Evolutionary conservation across 2,888 invertebrate genomes (phyloP).

Genomic region (Xestia sexstrigata): DNA sequence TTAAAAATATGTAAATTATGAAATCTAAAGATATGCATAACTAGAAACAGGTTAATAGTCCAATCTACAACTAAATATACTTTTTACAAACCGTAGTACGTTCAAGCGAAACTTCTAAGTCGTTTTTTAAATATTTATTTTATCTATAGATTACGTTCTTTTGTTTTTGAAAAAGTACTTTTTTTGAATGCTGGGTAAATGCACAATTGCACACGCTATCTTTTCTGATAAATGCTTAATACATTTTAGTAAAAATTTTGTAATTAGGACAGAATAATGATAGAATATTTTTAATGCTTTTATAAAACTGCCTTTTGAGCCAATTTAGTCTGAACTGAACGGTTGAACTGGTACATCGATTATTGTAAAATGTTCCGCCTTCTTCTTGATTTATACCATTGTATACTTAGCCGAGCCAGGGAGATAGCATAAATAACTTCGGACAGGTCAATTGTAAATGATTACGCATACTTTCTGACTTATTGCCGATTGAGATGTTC

Average conservation of each 20-base stretch:
- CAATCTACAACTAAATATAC: constrained; percentile 90
- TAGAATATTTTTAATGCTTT: constrained; percentile 18
- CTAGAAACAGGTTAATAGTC: constrained; percentile 89
- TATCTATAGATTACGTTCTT: constrained; percentile 78
- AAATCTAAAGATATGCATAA: constrained; percentile 90
- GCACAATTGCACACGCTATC: neutral
- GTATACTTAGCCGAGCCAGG: constrained; percentile 71
- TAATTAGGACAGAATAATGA: neutral
- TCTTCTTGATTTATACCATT: constrained; percentile 77
- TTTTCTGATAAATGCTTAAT: neutral
- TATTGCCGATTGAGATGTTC: constrained; percentile 62
- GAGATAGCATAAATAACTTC: constrained; percentile 77
- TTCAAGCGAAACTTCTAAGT: constrained; percentile 87
- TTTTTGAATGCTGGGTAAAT: constrained; percentile 30
- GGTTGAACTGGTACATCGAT: constrained; percentile 64
- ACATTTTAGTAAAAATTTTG: neutral
- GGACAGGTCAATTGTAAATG: constrained; percentile 83
- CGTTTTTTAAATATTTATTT: constrained; percentile 82
- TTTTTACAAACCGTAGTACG: constrained; percentile 89
- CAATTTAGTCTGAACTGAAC: constrained; percentile 60
- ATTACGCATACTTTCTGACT: constrained; percentile 73
- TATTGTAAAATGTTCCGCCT: constrained; percentile 72
- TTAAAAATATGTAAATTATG: constrained; percentile 76
- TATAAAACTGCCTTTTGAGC: constrained; percentile 43
- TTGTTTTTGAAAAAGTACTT: constrained; percentile 74